Evolutionary conservation across 1,140 invertebrate genomes (phyloP), one percentile per base, ranked within the genome.

Genomic region (Cotesia typhae): DNA sequence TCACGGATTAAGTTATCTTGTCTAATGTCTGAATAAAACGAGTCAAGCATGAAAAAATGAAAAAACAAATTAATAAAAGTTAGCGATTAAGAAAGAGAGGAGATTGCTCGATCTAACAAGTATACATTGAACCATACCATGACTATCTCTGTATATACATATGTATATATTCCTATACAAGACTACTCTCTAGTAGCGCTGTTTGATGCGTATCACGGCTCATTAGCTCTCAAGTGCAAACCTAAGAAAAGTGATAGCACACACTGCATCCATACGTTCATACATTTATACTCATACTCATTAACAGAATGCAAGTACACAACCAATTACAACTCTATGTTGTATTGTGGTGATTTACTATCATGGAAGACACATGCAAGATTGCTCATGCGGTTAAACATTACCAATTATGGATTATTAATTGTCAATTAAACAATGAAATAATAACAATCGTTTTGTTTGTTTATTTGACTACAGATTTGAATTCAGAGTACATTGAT

Each of bases 401-500:
- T 47, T 47, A 47, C 10, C 41, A 47, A 47, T 47, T 47, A 47
- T 47, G 6, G 6, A 47, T 47, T 47, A 20, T 17, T 57, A 57
- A 12, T 57, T 7, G 53, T 17, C n/a, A 57, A 57, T 57, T 17
- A 9, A 28, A 28, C 28, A 28, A 28, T 28, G 0, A 28, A 59
- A 59, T 59, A 4, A 59, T 59, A 59, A n/a, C 0, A n/a, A 71
- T 64, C 69, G 74, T 74, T 75, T 66, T 47, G 71, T 79, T 38
- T 79, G 60, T 73, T 81, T 60, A 78, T 73, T 70, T 72, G 74
- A 17, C 88, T 89, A 57, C 88, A 94, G 93, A 94, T 90, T 85
- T 95, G 84, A 95, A 94, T 87, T 84, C 88, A 47, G 93, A 94
- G 76, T 95, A 95, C 84, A 88, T 95, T 84, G 94, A 95, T 85